These are phyloP conservation scores for Rambutsinella grinnellia DNA, from an alignment of 2,888 invertebrate genomes.

Conservation along the genomic window DNA sequence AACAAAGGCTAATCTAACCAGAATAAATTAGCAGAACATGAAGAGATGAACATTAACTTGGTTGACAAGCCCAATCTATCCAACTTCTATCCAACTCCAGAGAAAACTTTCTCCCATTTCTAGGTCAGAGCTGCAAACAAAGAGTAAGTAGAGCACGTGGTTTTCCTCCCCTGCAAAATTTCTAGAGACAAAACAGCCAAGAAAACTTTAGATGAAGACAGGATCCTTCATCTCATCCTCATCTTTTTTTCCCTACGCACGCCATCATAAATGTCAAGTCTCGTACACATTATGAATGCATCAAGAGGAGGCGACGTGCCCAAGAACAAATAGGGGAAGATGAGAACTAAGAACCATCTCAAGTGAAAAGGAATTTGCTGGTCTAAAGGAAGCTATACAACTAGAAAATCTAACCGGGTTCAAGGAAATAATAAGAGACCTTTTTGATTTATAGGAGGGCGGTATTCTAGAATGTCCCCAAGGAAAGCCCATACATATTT, in stretches of 20 bases:
- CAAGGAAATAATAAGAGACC: no score
- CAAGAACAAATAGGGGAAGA: slow-evolving; percentile 4
- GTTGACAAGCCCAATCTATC: slow-evolving; percentile 37
- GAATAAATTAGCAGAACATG: neutral
- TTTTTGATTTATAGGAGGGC: slow-evolving; percentile 36
- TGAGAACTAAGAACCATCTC: neutral
- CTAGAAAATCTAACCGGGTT: slow-evolving; percentile 17
- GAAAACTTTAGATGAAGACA: slow-evolving; percentile 34
- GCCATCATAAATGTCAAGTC: slow-evolving; percentile 31
- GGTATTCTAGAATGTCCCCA: slow-evolving; percentile 18
- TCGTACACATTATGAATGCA: neutral
- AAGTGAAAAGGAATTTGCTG: neutral
- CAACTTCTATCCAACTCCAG: no score
- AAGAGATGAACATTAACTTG: neutral
- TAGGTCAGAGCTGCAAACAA: neutral
- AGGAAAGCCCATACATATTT: no score
- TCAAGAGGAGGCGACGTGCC: neutral
- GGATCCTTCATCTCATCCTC: slow-evolving; percentile 19
- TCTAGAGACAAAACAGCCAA: no score
- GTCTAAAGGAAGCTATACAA: neutral
- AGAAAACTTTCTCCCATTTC: neutral
- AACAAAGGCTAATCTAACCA: no score
- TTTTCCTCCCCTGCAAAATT: neutral
- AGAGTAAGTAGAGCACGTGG: neutral
- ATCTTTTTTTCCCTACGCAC: slow-evolving; percentile 18